phyloP scores from a whole-genome alignment of 1,140 invertebrate genomes.

The Platyscapa corneri region DNA sequence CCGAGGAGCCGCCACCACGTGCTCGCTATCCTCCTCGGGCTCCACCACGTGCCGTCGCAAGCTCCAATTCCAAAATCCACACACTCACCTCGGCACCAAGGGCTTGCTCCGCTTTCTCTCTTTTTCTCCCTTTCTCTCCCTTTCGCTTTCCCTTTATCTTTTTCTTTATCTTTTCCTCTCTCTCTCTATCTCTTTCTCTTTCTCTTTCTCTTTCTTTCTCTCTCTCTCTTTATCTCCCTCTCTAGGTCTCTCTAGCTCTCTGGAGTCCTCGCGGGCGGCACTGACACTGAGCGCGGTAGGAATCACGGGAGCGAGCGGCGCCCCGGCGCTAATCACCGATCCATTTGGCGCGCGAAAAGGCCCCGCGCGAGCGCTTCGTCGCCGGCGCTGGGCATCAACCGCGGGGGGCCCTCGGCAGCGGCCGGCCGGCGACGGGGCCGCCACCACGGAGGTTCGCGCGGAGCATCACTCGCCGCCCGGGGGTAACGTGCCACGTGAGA shows the following conservation, averaged over 20 bases:
- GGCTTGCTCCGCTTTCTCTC: too few relatives aligned
- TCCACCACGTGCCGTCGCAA: neutral
- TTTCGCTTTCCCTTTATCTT: too few relatives aligned
- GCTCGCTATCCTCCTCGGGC: neutral
- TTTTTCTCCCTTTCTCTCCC: too few relatives aligned
- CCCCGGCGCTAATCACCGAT: slow-evolving; percentile 11
- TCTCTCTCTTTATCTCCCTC: too few relatives aligned
- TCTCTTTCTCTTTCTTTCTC: too few relatives aligned
- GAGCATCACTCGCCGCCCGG: neutral
- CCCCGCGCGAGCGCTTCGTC: neutral
- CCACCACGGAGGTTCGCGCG: neutral
- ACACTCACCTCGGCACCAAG: neutral
- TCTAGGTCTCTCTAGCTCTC: too few relatives aligned
- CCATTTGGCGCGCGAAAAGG: neutral
- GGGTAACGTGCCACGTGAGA: neutral
- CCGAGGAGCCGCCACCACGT: too few relatives aligned
- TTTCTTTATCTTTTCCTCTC: too few relatives aligned
- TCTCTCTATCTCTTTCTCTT: too few relatives aligned
- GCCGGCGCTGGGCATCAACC: neutral
- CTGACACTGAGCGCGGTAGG: neutral
- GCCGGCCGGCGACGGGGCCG: neutral
- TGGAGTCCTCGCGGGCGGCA: neutral
- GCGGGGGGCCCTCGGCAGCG: neutral
- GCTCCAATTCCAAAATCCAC: neutral
- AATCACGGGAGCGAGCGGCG: neutral